Evolutionary conservation across 2,888 invertebrate species (phyloP), one percentile per base, ranked within the genome.

Genomic region (Caenorhabditis doughertyi): DNA sequence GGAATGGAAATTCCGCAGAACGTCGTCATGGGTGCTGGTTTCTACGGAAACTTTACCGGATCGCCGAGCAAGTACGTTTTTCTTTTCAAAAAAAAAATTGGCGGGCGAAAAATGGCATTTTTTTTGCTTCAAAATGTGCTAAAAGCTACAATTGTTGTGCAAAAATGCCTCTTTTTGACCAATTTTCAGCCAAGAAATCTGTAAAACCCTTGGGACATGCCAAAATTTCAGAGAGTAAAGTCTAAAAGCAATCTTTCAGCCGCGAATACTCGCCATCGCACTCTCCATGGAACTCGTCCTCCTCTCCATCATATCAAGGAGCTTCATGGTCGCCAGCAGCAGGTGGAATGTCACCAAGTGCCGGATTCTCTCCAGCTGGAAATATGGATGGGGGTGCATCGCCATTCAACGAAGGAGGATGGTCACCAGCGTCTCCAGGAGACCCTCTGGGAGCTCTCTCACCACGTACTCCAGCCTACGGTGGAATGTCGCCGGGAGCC

Each of bases 261-360:
- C 86, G 88, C 9, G 84, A 88, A 16, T 88, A 89, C 85, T 88
- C 89, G 13, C 89, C 90, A 3, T 65, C 89, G 13, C 83, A 84
- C 23, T 89, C 89, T 3, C 90, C 90, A 35, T 89, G 88, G 88
- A 83, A 81, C 16, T 84, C 93, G 9, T 93, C 90, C 56, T 92
- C 92, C 35, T 92, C 92, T n/a, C 93, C 93, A 5, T 92, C 93
- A 25, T 95, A 95, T 76, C 95, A 94, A 84, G 73, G 64, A 56
- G 68, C 55, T 1, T 42, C 51, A 13, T 65, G 51, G 51, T 65
- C 51, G 1, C 51, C 65, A 11, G 3, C 49, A 0, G 13, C 58
- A 21, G 84, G 95, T 97, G 97, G 96, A 77, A 97, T 98, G 97
- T 98, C 98, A 0, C 98, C 98, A 0, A 97, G 96, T 44, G 97